Conservation (phyloP, 2,113 vertebrate species). For the Melanerpes aurifrons region DNA sequence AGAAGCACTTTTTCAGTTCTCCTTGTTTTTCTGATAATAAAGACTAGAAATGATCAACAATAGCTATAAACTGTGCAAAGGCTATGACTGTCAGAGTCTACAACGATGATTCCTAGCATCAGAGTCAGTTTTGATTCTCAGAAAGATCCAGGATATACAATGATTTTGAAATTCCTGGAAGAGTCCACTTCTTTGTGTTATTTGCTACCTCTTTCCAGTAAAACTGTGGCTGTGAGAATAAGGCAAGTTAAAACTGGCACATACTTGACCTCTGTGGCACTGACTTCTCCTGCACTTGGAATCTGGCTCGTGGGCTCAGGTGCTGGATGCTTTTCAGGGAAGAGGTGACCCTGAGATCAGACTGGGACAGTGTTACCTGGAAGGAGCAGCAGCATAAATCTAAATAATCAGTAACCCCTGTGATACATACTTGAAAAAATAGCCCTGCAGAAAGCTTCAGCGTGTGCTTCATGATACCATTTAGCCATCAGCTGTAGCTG, state of each 20-base stretch:
- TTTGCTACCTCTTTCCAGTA: neutral
- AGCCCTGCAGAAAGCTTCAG: neutral
- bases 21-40: neutral
- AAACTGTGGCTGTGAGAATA: neutral
- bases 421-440: neutral
- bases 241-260: neutral
- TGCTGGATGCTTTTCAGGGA: neutral
- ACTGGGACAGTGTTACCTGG: neutral
- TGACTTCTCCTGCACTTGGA: neutral
- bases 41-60: neutral
- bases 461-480: rapidly evolving
- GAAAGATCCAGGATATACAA: neutral
- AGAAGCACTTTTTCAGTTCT: neutral
- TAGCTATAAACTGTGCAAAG: neutral
- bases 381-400: neutral
- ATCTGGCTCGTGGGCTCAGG: neutral
- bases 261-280: neutral
- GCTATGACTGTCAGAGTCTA: neutral
- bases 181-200: neutral
- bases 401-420: neutral
- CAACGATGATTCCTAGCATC: neutral
- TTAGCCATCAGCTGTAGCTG: neutral
- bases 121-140: neutral
- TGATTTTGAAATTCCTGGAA: neutral
- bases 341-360: neutral